Conservation (phyloP, 2,113 vertebrate species). For the Clupea harengus region DNA sequence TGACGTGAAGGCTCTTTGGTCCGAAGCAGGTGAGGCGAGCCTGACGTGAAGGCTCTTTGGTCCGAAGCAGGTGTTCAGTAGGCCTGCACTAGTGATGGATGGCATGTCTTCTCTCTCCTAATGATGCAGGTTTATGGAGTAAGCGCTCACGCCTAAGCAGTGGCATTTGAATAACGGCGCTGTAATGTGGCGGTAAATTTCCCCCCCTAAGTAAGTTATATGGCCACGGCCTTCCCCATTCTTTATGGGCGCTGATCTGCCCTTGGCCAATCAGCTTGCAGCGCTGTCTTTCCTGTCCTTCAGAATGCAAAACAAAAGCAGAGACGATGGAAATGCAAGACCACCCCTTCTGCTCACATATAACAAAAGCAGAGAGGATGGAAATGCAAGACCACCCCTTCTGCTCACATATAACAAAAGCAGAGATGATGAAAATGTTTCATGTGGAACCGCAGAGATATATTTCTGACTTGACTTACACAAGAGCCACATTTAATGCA, state of each 20-base stretch:
- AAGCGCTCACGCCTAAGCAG: background rate
- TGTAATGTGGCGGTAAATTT: conserved; percentile 40
- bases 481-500: background rate
- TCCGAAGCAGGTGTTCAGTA: too few species aligned
- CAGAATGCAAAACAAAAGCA: background rate
- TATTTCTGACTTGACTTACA: background rate
- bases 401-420: too few species aligned
- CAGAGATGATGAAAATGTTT: background rate
- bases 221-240: conserved; percentile 17
- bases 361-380: too few species aligned
- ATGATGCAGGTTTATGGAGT: background rate
- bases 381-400: too few species aligned
- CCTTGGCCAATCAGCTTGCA: conserved; percentile 15
- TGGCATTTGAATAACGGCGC: conserved; percentile 49
- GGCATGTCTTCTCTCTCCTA: background rate
- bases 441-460: background rate
- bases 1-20: too few species aligned
- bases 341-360: too few species aligned
- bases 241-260: background rate
- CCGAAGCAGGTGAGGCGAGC: too few species aligned
- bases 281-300: background rate
- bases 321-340: too few species aligned
- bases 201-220: conserved; percentile 35
- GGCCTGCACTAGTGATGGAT: background rate
- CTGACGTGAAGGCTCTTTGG: too few species aligned